These are phyloP conservation scores for Rhingia rostrata DNA, from an alignment of 2,888 invertebrate species.

Conservation along the genomic window DNA sequence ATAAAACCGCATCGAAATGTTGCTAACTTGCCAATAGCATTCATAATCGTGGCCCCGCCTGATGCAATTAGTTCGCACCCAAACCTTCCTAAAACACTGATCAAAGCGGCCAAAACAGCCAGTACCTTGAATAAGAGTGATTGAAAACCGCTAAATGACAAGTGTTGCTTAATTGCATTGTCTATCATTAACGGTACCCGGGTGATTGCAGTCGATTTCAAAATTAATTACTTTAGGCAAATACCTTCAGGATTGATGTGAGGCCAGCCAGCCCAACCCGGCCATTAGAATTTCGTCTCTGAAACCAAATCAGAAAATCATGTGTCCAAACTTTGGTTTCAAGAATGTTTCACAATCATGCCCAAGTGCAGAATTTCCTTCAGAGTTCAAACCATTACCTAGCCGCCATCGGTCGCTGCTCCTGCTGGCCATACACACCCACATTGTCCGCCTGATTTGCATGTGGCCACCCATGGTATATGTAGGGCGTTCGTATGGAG, in stretches of 20 bases:
- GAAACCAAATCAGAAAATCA: slow-evolving; percentile 20
- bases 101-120: background rate
- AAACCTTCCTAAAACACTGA: background rate
- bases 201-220: slow-evolving; percentile 7
- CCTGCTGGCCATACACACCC: too few species aligned
- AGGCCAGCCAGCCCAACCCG: background rate
- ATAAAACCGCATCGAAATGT: too few species aligned
- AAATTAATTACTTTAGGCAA: slow-evolving; percentile 32
- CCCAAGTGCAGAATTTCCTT: background rate
- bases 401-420: too few species aligned
- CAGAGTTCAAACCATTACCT: too few species aligned
- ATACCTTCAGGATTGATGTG: background rate
- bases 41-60: too few species aligned
- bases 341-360: slow-evolving; percentile 7
- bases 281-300: background rate
- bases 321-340: background rate
- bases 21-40: too few species aligned
- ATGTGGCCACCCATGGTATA: too few species aligned
- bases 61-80: slow-evolving; percentile 12
- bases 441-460: too few species aligned
- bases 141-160: slow-evolving; percentile 45
- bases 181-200: slow-evolving; percentile 28
- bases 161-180: slow-evolving; percentile 35
- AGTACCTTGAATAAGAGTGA: slow-evolving; percentile 31
- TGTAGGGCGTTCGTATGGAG: too few species aligned